Evolutionary conservation across 2,888 invertebrate genomes (phyloP), one percentile per base, ranked within the genome.

Genomic region (Drosophila imparisetae): DNA sequence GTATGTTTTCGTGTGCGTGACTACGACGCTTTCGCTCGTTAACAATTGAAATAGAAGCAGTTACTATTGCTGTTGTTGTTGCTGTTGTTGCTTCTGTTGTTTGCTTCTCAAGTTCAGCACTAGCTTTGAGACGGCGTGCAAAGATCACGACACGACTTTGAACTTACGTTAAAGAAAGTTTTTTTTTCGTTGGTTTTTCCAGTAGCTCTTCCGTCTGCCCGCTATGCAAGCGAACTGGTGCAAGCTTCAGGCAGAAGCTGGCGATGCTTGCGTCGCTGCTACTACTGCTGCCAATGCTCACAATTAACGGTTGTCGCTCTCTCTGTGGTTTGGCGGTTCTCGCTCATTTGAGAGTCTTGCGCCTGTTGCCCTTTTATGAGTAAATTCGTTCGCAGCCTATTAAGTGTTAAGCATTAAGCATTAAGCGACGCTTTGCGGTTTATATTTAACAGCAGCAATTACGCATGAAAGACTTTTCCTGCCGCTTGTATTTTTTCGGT

Each of bases 21-120:
- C 86, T 89, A 86, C 88, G 88, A 87, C 91, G 92, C 92, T 91
- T 91, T 91, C 92, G 91, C 92, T 91, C 88, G 91, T 91, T 91
- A 91, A 89, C 89, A 90, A 90, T 90, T 90, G 89, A 90, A 90
- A 80, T 86, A 75, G 75, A 83, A 87, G 88, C 89, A 87, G 73
- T 68, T 67, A 66, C 50, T 69, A 64, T 62, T 74, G 53, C 24
- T 69, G 59, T 32, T 66, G 64, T 53, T 64, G 59, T 49, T 67
- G 65, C 18, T 58, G 55, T 55, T 64, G 42, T 18, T 61, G 52
- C 36, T 59, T 48, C 36, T 55, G 24, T 13, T 72, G 59, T 61
- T 50, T 70, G 54, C 66, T 74, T 61, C 69, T 84, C 82, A 84
- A 82, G 70, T 84, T 85, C 80, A 82, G 73, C 84, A 84, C 72